phyloP scores from a whole-genome alignment of 2,888 invertebrate species.

The Hirtodrosophila histrioides region DNA sequence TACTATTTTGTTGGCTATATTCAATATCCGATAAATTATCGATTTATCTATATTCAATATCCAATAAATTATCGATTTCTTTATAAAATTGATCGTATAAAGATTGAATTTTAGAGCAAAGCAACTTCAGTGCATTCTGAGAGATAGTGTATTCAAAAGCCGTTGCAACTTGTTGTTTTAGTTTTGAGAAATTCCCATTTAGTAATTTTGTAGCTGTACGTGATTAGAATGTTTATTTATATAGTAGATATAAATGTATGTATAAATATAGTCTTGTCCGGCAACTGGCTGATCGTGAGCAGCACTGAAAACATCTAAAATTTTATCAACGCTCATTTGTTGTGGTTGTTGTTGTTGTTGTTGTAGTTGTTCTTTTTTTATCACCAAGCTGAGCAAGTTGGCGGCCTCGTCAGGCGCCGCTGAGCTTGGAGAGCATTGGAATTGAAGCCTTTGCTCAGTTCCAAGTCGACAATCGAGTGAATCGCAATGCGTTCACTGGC shows the following conservation, averaged over 20 bases:
- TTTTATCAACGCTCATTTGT: constrained; percentile 32
- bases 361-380: constrained; percentile 12
- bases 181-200: constrained; percentile 4
- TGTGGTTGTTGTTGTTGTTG: constrained; percentile 19
- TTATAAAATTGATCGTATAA: too few species aligned
- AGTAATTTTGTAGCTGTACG: constrained; percentile 35
- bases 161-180: neutral
- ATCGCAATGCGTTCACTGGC: constrained; percentile 55
- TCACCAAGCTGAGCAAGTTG: neutral
- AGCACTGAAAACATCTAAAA: constrained; percentile 4
- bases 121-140: too few species aligned
- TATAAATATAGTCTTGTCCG: constrained; percentile 21
- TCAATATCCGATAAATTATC: too few species aligned
- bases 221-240: constrained; percentile 50
- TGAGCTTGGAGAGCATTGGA: neutral
- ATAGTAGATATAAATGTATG: constrained; percentile 2
- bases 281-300: constrained; percentile 41
- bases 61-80: too few species aligned
- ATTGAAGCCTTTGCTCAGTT: constrained; percentile 55
- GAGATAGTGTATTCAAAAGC: constrained; percentile 10
- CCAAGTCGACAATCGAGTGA: constrained; percentile 57
- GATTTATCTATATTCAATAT: too few species aligned
- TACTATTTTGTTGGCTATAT: too few species aligned
- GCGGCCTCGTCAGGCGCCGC: too few species aligned
- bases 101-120: too few species aligned